Evolutionary conservation across 2,888 invertebrate genomes (phyloP), one percentile per base, ranked within the genome.

Genomic region (Eueremaeus valkanovi): DNA sequence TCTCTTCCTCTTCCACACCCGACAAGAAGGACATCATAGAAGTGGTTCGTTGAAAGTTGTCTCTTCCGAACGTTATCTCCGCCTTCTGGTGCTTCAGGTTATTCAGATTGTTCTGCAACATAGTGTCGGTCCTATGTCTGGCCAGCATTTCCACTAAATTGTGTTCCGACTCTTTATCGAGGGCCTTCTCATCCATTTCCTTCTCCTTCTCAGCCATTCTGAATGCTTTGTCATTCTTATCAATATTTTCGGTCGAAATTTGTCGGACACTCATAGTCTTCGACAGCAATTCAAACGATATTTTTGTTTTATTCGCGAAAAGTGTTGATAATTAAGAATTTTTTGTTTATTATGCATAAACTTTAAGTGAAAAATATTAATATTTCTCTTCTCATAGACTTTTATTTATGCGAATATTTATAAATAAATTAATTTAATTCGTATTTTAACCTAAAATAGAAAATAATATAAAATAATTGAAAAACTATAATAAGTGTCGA

Each of bases 1-100:
- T 33, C 33, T 75, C 70, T 0, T 49, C 70, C 24, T 75, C 70
- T 55, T 31, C 75, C 9, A 68, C 51, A 13, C 49, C 58, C 5
- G 58, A 58, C 58, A 27, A 11, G 29, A 29, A 58, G 21, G 66
- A 66, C 21, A 66, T 1, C 21, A 36, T 36, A 18, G 66, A 66
- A 21, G 21, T 11, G 3, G 66, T 66, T n/a, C 66, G 13, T 18
- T 40, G 3, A n/a, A 8, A 36, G 27, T 68, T 29, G 18, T 68
- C 40, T 1, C 40, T 1, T 2, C 36, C 40, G 27, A 29, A 16
- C 21, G 68, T 68, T 3, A 61, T 3, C 13, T 74, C 63, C 18
- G 74, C 61, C 63, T 61, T 58, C 11, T 6, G 24, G n/a, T 63
- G 66, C 11, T 29, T 68, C 18, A 27, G 11, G 6, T 70, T 13